Percentiles rank a stretch among this genome's conserved stretches.
Conservation (phyloP, 2,888 invertebrate species). For the Platypus cylindrus region DNA sequence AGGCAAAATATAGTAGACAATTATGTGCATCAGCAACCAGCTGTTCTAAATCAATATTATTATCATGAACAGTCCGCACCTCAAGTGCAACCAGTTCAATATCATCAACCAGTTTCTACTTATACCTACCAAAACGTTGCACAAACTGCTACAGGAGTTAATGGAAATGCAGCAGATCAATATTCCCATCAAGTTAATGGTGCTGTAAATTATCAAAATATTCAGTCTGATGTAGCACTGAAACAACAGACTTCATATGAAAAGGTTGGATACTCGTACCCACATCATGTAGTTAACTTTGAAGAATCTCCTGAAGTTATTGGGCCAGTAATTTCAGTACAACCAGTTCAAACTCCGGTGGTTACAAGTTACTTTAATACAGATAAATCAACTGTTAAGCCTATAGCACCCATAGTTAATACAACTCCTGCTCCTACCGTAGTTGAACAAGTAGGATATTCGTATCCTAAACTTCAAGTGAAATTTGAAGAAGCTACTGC, state of each 20-base stretch:
- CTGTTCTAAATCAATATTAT: constrained; percentile 8
- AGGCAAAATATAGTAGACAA: background rate
- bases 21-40: constrained; percentile 8
- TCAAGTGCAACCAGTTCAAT: constrained; percentile 14
- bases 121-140: constrained; percentile 35
- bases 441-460: constrained; percentile 29
- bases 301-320: constrained; percentile 12
- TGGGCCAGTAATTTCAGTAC: background rate
- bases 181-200: constrained; percentile 5
- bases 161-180: constrained; percentile 1
- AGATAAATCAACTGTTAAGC: background rate
- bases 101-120: constrained; percentile 27
- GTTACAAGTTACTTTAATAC: background rate
- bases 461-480: constrained; percentile 25
- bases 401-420: too few species aligned
- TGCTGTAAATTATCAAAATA: constrained; percentile 5
- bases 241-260: too few species aligned
- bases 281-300: constrained; percentile 19
- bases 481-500: constrained; percentile 29
- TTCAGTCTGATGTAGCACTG: constrained; percentile 3
- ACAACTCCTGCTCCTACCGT: too few species aligned
- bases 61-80: constrained; percentile 12
- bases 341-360: background rate
- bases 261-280: constrained; percentile 28
- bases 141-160: constrained; percentile 21